Evolutionary conservation across 2,113 vertebrate species (phyloP), one percentile per base, ranked within the genome.

Genomic region (Theristicus caerulescens): DNA sequence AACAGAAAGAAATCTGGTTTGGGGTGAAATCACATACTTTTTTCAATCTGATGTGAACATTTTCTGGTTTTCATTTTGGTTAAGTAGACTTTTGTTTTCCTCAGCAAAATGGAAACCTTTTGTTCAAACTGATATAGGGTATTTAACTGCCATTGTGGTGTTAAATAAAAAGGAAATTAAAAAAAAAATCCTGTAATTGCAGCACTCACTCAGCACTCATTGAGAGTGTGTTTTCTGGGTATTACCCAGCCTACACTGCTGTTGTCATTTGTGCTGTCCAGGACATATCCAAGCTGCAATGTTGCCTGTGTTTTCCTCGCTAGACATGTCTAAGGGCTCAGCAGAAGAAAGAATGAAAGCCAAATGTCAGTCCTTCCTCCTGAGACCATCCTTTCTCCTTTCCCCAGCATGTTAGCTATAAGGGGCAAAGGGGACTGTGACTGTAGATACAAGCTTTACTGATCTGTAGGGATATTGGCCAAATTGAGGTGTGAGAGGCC

Each of bases 1-100:
- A 92, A 70, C 66, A 92, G 70, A 90, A 90, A 94, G 62, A 93
- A 94, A 91, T 91, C 81, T 88, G 22, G 11, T 91, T 95, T 80
- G 46, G 61, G 90, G 70, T 86, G 49, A 90, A 93, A 94, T 91
- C 66, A 80, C 44, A 86, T 80, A 54, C 34, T 91, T 95, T 85
- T 58, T 73, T 85, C 82, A 85, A 82, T 73, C 59, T 85, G 62
- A 85, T 80, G 42, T 58, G 85, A 77, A 77, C 27, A 16, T 82
- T 96, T 96, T 91, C 90, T 96, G 74, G n/a, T 92, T 93, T 86
- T 93, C 76, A 86, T 93, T 93, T 95, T 86, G 18, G 13, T 90
- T 90, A 47, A 2, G 2, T 52, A 77, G 78, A 26, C 76, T 93
- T 91, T 94, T 90, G 32, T 95, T 95, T 91, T 85, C 32, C 16